Evolutionary conservation across 1,140 invertebrate species (phyloP).

Genomic region (Drosophila lini): DNA sequence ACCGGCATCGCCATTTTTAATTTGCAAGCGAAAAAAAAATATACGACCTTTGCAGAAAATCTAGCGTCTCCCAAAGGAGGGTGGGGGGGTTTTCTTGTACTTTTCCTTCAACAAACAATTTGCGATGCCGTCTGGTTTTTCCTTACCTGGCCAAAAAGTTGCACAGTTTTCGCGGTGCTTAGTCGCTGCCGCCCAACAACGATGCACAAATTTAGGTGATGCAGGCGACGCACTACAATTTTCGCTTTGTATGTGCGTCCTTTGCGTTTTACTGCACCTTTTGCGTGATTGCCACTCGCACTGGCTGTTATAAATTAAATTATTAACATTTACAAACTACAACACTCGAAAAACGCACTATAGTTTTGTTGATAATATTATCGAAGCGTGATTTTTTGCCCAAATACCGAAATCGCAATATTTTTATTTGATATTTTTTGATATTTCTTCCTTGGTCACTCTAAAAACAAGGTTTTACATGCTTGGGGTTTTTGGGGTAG

Average conservation of each 20-base stretch:
- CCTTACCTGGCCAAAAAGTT: constrained; percentile 52
- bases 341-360: too few species aligned
- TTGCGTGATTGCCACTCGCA: constrained; percentile 5
- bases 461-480: too few species aligned
- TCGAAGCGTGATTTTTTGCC: too few species aligned
- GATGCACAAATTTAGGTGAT: constrained; percentile 36
- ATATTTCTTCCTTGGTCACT: too few species aligned
- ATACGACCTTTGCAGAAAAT: constrained; percentile 9
- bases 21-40: constrained; percentile 49
- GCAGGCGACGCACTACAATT: constrained; percentile 50
- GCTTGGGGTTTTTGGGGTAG: too few species aligned
- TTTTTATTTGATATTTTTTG: too few species aligned
- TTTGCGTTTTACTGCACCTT: background rate
- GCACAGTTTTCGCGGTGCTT: constrained; percentile 13
- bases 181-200: constrained; percentile 17
- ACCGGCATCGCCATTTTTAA: constrained; percentile 76
- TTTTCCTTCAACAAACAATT: background rate
- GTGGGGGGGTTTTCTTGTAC: background rate
- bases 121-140: background rate
- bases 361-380: too few species aligned
- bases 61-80: background rate
- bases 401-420: too few species aligned
- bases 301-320: background rate
- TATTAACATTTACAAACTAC: constrained; percentile 5
- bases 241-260: constrained; percentile 13